Evolutionary conservation across 2,797 vertebrate genomes (phyloP), one percentile per base, ranked within the genome.

Genomic region (Poliocrania exsul): DNA sequence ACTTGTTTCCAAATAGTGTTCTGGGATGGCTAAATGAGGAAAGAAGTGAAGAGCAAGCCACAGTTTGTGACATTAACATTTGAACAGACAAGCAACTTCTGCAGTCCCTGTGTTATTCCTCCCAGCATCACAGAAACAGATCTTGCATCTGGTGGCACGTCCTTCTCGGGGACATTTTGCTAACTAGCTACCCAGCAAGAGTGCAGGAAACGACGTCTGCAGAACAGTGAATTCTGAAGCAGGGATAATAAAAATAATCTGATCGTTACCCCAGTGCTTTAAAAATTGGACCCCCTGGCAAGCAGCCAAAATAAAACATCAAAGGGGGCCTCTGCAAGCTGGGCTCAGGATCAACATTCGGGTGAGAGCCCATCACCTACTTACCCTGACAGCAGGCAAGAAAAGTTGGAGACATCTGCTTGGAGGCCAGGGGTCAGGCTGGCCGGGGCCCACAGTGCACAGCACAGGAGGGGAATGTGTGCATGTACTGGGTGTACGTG

Each of bases 351-450:
- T 95, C 93, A 93, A 90, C 92, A 92, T 42, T 92, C 13, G 0
- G 54, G 85, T 65, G 96, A 93, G 75, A 94, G 91, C 58, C 91
- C 69, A 64, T 85, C 92, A 91, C 75, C 89, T 91, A 89, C 89
- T 88, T 72, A 91, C 87, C 37, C 89, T 94, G 95, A 94, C 94
- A 96, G 81, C 93, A 92, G 91, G 93, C 91, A 97, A 90, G 95
- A 96, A 93, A 96, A 96, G 93, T 91, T 91, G 82, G 89, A 95
- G 92, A 95, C 95, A 96, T 96, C 96, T 97, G 96, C 77, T 92
- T 7, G 47, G 69, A 89, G 91, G 92, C 25, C 91, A 96, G 69
- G 85, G 96, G 93, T 97, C 93, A 94, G 84, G 72, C 58, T 65
- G 81, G 92, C 18, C 6, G 0, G 70, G 78, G 78, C 83, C 78